Base-by-base conservation (phyloP, 2,113 vertebrate genomes). In the Mohoua ochrocephala region DNA sequence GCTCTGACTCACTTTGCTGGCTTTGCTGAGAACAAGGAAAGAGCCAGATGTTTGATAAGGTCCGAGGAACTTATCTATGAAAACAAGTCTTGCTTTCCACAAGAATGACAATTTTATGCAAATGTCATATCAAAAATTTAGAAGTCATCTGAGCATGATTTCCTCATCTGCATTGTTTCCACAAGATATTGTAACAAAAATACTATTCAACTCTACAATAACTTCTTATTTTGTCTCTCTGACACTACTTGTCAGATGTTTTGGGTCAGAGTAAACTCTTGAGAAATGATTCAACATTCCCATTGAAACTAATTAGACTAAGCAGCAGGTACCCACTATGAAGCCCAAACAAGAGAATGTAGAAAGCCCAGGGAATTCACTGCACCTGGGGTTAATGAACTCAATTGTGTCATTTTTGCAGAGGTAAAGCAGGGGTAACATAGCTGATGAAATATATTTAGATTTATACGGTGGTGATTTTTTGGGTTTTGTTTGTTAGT, bases 281-380 rank as follows among this genome's bases (percentile, higher is more conserved):
- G 93, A 97, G 97, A 94, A 95, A 93, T 84, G 92, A 86, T 78
- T 85, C 75, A 50, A 97, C 96, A 96, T 97, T 98, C 98, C 98
- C 98, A 98, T 91, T 97, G 98, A 98, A 98, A 98, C 98, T 98
- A 98, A 98, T 98, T 98, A 98, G 96, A 84, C 89, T 98, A 98
- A 98, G 96, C 95, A 98, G 97, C 93, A 97, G 96, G 95, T 97
- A 94, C 81, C 81, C 78, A 70, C 71, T 94, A 89, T 8, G 5
- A 93, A 95, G 84, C 90, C 88, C 63, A 87, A 95, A 95, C 78
- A 92, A 94, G 70, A 94, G 93, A 93, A 91, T 31, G 42, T n/a
- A 85, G 70, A 87, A 93, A 70, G 56, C 65, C 64, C 60, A 61
- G 96, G 97, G 95, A 97, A 96, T 96, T 97, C 90, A 68, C 63